These are phyloP conservation scores for Pitangus sulphuratus DNA, from an alignment of 2,797 vertebrate species.

Conservation along the genomic window DNA sequence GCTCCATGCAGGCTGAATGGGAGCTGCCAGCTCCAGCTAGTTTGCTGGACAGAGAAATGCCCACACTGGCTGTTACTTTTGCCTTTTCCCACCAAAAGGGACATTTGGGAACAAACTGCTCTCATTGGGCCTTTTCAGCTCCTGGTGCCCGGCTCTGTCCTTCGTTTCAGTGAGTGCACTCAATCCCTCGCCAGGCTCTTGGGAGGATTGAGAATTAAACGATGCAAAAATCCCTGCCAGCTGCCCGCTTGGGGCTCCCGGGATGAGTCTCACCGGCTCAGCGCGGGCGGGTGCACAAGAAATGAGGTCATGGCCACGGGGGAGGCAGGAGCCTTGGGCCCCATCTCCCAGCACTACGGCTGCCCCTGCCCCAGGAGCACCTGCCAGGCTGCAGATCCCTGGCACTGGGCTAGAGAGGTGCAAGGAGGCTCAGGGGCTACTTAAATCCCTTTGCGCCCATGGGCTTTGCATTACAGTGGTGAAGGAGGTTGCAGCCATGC, in stretches of 20 bases:
- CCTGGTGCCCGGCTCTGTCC: rapidly evolving
- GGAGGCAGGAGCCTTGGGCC: background rate
- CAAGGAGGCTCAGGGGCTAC: rapidly evolving
- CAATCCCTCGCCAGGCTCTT: conserved; percentile 1
- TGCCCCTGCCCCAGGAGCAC: background rate
- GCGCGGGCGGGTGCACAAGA: rapidly evolving
- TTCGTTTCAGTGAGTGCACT: background rate
- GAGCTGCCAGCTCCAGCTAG: background rate
- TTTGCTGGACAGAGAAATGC: background rate
- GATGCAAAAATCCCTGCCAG: conserved; percentile 41
- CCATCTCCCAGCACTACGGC: rapidly evolving
- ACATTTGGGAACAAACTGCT: background rate
- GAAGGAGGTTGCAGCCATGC: background rate
- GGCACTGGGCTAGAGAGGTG: rapidly evolving
- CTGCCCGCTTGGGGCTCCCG: rapidly evolving
- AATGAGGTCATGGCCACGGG: background rate
- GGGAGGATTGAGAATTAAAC: conserved; percentile 34
- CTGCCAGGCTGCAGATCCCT: background rate
- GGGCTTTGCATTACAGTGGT: background rate
- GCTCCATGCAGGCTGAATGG: background rate
- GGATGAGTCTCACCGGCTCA: background rate
- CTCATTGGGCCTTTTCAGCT: background rate
- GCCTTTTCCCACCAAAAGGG: background rate
- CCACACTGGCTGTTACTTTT: background rate
- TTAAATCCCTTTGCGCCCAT: rapidly evolving